Conservation (phyloP, 2,888 invertebrate species). For the Falcaria lacertinaria region DNA sequence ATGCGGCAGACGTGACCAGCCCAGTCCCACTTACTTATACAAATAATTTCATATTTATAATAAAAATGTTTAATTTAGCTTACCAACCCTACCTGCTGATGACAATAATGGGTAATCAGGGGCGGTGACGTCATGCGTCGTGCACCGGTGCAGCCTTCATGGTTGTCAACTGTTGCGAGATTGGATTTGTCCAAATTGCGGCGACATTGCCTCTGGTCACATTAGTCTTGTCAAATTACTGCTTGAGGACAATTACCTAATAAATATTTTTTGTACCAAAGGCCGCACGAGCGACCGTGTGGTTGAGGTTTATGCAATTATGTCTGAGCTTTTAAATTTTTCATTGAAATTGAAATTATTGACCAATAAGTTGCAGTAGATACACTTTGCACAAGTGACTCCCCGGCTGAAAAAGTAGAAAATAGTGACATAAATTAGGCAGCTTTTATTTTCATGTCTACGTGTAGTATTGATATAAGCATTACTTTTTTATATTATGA, state of each 20-base stretch:
- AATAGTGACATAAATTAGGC: too few species aligned
- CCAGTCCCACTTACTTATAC: too few species aligned
- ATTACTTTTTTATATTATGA: too few species aligned
- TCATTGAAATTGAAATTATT: too few species aligned
- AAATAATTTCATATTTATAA: too few species aligned
- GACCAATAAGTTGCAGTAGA: too few species aligned
- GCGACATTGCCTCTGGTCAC: constrained; percentile 42
- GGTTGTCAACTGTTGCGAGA: constrained; percentile 53
- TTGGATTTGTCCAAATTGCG: constrained; percentile 35
- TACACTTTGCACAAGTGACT: too few species aligned
- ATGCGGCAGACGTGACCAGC: too few species aligned
- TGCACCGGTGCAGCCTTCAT: constrained; percentile 64
- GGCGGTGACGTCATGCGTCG: constrained; percentile 58
- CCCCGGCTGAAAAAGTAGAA: too few species aligned
- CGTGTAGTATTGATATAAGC: too few species aligned
- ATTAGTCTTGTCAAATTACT: constrained; percentile 34
- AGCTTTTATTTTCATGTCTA: too few species aligned
- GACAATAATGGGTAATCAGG: constrained; percentile 60
- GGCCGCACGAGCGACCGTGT: not conserved
- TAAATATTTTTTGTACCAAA: not conserved
- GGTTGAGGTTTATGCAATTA: not conserved
- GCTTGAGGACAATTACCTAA: constrained; percentile 23
- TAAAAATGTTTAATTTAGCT: too few species aligned
- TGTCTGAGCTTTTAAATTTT: not conserved
- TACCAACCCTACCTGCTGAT: constrained; percentile 50